Percentiles rank a stretch among this genome's conserved stretches.
phyloP scores from a whole-genome alignment of 1,140 invertebrate genomes.

The Plectrocnemia conspersa region DNA sequence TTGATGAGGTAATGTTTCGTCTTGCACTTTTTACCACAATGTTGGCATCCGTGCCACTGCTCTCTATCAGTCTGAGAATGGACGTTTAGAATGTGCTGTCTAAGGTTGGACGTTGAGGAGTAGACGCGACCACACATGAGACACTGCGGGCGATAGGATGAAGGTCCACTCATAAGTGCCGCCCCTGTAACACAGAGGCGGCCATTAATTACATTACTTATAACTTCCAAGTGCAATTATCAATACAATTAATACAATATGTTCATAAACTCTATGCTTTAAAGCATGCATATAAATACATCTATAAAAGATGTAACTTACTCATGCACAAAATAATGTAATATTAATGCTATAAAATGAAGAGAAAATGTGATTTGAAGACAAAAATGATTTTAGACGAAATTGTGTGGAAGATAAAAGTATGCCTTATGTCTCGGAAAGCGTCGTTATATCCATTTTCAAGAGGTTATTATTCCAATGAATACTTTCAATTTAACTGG shows the following conservation, averaged over 20 bases:
- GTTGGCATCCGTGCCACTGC: slow-evolving; percentile 65
- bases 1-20: slow-evolving; percentile 73
- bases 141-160: slow-evolving; percentile 57
- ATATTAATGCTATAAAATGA: slow-evolving; percentile 18
- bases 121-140: slow-evolving; percentile 64
- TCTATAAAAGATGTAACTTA: slow-evolving; percentile 29
- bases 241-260: slow-evolving; percentile 24
- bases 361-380: slow-evolving; percentile 8
- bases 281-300: slow-evolving; percentile 32
- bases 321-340: slow-evolving; percentile 31
- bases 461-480: too few species aligned
- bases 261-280: slow-evolving; percentile 26
- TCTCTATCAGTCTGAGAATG: slow-evolving; percentile 65
- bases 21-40: slow-evolving; percentile 70
- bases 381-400: too few species aligned
- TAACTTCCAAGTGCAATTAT: slow-evolving; percentile 14
- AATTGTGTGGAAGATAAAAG: too few species aligned
- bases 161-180: slow-evolving; percentile 46
- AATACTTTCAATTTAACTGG: too few species aligned
- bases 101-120: slow-evolving; percentile 64
- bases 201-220: slow-evolving; percentile 37
- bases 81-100: slow-evolving; percentile 69
- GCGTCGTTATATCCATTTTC: too few species aligned
- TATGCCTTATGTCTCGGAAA: too few species aligned
- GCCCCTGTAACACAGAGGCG: slow-evolving; percentile 55